A percentile compares a stretch with the other conserved stretches of the same genome.
Evolutionary conservation across 2,888 invertebrate species (phyloP).

Genomic region (Lasioglossum oenotherae): DNA sequence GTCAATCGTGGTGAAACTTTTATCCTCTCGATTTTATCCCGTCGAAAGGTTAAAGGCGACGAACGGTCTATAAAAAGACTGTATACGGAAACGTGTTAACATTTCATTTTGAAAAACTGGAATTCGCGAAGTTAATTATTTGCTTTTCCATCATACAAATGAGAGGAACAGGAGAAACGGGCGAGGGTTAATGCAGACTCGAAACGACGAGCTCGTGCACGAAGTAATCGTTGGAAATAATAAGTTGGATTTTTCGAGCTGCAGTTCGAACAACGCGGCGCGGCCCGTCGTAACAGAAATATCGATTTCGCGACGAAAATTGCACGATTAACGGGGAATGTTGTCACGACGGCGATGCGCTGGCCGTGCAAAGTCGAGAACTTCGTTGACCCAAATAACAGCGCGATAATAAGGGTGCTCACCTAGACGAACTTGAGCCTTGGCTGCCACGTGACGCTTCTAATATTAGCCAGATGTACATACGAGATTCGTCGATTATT

Average conservation of each 20-base stretch:
- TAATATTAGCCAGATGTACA: constrained; percentile 37
- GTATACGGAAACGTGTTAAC: too few species aligned
- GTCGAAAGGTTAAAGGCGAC: too few species aligned
- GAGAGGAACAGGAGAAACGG: too few species aligned
- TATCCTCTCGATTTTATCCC: too few species aligned
- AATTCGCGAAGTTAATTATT: too few species aligned
- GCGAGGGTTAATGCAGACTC: background rate
- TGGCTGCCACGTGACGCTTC: constrained; percentile 16
- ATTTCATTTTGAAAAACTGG: too few species aligned
- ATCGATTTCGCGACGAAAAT: constrained; percentile 39
- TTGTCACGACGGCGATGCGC: constrained; percentile 34
- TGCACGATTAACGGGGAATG: constrained; percentile 23
- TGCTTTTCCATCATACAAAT: too few species aligned
- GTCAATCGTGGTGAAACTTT: too few species aligned
- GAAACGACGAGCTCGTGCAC: background rate
- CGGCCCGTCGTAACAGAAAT: background rate
- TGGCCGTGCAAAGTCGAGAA: constrained; percentile 37
- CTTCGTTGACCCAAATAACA: constrained; percentile 63
- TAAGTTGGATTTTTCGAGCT: background rate
- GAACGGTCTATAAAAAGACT: too few species aligned
- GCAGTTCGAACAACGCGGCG: constrained; percentile 1
- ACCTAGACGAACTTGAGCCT: constrained; percentile 15
- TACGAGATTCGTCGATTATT: constrained; percentile 9
- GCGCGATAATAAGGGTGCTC: constrained; percentile 44
- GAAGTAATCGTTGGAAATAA: background rate